Percentiles rank a stretch among this genome's conserved stretches.
Conservation (phyloP, 1,140 invertebrate genomes). For the Adoxophyes honmai region DNA sequence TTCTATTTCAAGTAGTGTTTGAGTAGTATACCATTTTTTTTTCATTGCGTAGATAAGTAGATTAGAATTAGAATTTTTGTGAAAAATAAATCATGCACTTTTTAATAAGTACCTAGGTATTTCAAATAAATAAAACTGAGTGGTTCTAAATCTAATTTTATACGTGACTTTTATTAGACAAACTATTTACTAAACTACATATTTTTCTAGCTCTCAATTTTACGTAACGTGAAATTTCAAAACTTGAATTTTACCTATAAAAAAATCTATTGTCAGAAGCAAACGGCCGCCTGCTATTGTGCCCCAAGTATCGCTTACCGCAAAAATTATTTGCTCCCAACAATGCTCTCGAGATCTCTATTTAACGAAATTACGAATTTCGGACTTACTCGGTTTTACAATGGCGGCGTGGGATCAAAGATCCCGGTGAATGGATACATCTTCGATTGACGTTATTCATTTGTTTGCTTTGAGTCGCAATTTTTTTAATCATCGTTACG, state of each 20-base stretch:
- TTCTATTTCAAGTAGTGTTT: background rate
- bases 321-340: slow-evolving; percentile 58
- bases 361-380: slow-evolving; percentile 68
- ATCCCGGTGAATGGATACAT: background rate
- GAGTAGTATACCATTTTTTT: no score
- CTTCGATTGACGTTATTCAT: slow-evolving; percentile 11
- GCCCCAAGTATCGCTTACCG: slow-evolving; percentile 59
- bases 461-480: background rate
- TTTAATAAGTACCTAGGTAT: background rate
- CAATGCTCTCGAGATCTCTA: slow-evolving; percentile 54
- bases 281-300: slow-evolving; percentile 47
- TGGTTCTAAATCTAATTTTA: background rate
- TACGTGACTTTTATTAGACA: background rate
- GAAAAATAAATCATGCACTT: no score
- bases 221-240: background rate
- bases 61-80: no score
- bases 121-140: background rate
- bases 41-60: no score
- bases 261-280: slow-evolving; percentile 4
- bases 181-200: no score
- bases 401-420: slow-evolving; percentile 18
- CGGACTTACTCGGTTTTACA: slow-evolving; percentile 29
- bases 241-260: background rate
- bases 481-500: background rate
- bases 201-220: background rate